A percentile compares a stretch with the other conserved stretches of the same genome.
Conservation (phyloP, 2,797 vertebrate genomes). For the Setipinna tenuifilis region DNA sequence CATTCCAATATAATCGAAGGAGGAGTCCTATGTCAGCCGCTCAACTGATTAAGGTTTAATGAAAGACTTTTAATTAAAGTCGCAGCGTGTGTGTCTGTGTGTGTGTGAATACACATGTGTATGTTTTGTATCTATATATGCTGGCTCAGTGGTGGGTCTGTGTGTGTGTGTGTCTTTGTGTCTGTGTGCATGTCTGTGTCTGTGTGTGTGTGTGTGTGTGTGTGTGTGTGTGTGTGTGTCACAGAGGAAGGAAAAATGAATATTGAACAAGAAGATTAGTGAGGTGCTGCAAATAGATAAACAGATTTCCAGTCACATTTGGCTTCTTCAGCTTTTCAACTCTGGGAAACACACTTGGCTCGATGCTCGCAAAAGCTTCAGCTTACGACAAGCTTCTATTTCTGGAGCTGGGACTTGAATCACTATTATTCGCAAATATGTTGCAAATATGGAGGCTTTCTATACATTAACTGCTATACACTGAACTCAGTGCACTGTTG, state of each 20-base stretch:
- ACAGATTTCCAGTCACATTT: conserved; percentile 54
- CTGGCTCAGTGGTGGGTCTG: not conserved
- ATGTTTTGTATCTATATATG: not conserved
- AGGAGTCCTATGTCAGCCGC: conserved; percentile 48
- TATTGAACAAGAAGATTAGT: conserved; percentile 60
- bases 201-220: conserved; percentile 3
- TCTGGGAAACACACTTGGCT: not conserved
- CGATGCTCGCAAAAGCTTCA: not conserved
- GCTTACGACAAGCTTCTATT: not conserved
- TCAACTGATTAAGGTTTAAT: conserved; percentile 63
- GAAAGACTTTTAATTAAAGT: conserved; percentile 65
- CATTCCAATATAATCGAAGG: conserved; percentile 55
- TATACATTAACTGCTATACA: not conserved
- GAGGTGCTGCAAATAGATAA: conserved; percentile 46
- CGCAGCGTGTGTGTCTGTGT: not conserved
- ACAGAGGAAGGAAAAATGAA: conserved; percentile 47
- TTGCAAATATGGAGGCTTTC: not conserved
- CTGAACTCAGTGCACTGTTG: not conserved
- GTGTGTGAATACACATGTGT: not conserved
- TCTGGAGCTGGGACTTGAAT: not conserved
- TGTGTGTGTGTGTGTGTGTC: conserved; percentile 1
- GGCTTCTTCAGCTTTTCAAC: conserved; percentile 65
- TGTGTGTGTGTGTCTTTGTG: not conserved
- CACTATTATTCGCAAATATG: not conserved
- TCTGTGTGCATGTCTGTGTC: conserved; percentile 2